Base-by-base conservation (phyloP, 2,797 vertebrate species). In the Loriculus beryllinus region DNA sequence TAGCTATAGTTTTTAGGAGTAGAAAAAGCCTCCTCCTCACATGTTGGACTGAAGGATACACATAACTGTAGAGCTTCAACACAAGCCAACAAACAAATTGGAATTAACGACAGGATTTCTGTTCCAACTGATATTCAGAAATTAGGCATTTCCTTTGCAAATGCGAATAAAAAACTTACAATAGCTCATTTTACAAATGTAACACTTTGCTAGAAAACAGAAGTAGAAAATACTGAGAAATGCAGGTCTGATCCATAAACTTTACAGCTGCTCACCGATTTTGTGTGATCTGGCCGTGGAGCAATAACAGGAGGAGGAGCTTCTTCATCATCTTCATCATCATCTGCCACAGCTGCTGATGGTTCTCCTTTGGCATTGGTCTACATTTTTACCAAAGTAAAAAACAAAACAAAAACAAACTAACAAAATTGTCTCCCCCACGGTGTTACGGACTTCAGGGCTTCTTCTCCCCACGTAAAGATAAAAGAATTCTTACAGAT, bases 271-370 rank as follows among this genome's bases (percentile, higher is more conserved):
- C 99, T 98, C 94, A 99, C 99, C 67, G 99, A 99, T 98, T 99
- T 99, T 39, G 99, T 99, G 96, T 99, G 98, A 93, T 99, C 99
- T 20, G 99, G 99, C 60, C 99, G 97, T 5, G 99, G 99, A 37
- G 99, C 99, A 96, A 99, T 99, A 90, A 99, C 93, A 31, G 99
- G 99, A 74, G 99, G 99, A 57, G 99, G 98, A 39, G 98, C 83
- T 95, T 98, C 99, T 75, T 99, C 99, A 29, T 99, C 99, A 7
- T 99, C 98, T 1, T 99, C 99, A 14, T 99, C 99, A 74, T 99
- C 99, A 87, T 98, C 98, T 86, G 98, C 97, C 18, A 98, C 97
- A 35, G 98, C 96, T 86, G 98, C 98, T 35, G 98, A 98, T 16
- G 98, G 98, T 88, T 99, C 99, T 20, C 98, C 98, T 98, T 99